Percentiles rank a stretch among this genome's conserved stretches.
Conservation (phyloP, 2,797 vertebrate species). For the Otus scops region DNA sequence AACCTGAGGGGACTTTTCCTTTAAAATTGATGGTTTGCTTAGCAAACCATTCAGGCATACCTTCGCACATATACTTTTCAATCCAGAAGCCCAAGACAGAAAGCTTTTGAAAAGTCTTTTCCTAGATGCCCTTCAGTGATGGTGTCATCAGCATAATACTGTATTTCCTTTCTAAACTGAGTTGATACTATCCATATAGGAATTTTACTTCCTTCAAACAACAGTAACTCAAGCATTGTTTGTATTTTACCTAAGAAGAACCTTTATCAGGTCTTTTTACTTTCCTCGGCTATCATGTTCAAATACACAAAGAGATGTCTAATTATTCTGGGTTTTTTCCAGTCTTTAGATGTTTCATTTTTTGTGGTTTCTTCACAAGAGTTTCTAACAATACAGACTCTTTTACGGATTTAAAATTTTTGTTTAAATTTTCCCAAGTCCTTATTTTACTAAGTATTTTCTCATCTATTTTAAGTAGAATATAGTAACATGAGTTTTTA, state of each 20-base stretch:
- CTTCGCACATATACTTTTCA: neutral
- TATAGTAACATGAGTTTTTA: neutral
- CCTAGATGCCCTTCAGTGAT: neutral
- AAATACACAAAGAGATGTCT: accelerated
- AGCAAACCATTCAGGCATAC: neutral
- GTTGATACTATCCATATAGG: neutral
- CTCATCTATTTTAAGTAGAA: neutral
- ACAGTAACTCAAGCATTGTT: neutral
- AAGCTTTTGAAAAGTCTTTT: neutral
- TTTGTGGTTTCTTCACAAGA: neutral
- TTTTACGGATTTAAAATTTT: neutral
- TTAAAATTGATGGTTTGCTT: neutral
- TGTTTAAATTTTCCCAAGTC: neutral
- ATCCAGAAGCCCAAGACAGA: neutral
- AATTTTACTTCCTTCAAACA: neutral
- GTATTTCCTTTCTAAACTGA: neutral
- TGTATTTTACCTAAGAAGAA: neutral
- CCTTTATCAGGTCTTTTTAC: neutral
- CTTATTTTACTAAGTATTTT: neutral
- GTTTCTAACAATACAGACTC: neutral
- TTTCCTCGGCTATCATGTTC: neutral
- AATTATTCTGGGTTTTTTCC: neutral
- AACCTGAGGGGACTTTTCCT: neutral
- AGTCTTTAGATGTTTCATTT: neutral
- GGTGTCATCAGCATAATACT: neutral